These are phyloP conservation scores for Mirounga angustirostris DNA, from an alignment of 2,113 vertebrate species.

Conservation along the genomic window DNA sequence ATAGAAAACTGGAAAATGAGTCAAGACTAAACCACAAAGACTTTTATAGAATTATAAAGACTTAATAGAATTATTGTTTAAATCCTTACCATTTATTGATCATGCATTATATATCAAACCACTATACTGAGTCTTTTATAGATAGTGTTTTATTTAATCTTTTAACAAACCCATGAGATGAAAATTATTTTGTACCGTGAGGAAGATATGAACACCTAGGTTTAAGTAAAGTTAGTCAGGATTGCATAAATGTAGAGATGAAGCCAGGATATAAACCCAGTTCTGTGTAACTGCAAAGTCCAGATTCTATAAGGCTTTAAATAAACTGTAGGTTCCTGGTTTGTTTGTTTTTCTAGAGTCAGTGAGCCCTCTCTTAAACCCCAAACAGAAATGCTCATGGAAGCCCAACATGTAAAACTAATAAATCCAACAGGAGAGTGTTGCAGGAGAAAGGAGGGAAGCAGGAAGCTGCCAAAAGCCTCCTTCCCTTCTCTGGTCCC, in stretches of 20 bases:
- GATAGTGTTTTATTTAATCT: not conserved
- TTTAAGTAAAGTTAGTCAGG: not conserved
- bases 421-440: not conserved
- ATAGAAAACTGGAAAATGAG: not conserved
- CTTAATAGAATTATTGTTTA: not conserved
- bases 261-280: not conserved
- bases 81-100: not conserved
- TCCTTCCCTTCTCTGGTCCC: too few species aligned
- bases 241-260: not conserved
- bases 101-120: not conserved
- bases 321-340: not conserved
- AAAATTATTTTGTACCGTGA: not conserved
- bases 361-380: not conserved
- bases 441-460: accelerated
- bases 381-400: not conserved
- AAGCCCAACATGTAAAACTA: not conserved
- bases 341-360: not conserved
- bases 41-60: slow-evolving; percentile 10
- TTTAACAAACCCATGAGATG: not conserved
- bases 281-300: not conserved
- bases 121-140: not conserved
- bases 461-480: not conserved
- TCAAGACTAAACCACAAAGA: not conserved
- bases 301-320: not conserved
- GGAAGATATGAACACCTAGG: not conserved